Base-by-base conservation (phyloP, 1,140 invertebrate species). In the Brachionus rubens region DNA sequence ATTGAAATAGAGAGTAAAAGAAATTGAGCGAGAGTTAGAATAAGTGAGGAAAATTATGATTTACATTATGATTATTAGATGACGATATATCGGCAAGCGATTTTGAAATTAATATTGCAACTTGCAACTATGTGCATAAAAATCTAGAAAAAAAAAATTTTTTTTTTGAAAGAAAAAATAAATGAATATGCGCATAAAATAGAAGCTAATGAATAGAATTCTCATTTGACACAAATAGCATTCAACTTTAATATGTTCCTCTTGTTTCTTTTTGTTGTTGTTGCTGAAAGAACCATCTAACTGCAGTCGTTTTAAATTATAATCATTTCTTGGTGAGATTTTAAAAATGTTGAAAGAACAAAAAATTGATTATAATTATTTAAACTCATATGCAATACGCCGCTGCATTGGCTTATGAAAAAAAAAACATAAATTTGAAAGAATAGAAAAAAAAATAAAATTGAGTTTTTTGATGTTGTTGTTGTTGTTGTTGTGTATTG, bases 311-410 rank as follows among this genome's bases (percentile, higher is more conserved):
- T 59, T 59, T 10, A 59, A 59, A 59, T 59, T 36, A 36, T 59
- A 33, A 28, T 40, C 30, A 59, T 26, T 14, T 54, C 50, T 54
- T 21, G 47, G 16, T 16, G 26, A 28, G 14, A 59, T 59, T 59
- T 59, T n/a, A 36, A 59, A 59, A 36, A 33, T 59, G n/a, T 14
- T 5, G 33, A 36, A 9, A 36, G 33, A 36, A n/a, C 33, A 36
- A 40, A 36, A 59, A 59, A 59, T 59, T 59, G 54, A 59, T 59
- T 59, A 59, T 59, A n/a, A 59, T 59, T 59, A 59, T 59, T 59
- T 33, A 33, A 59, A 59, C n/a, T 59, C 19, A n/a, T 33, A 36
- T 36, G 30, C 12, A 36, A 19, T 59, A 33, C 36, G 33, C 28
- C 36, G 28, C 54, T 33, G 54, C 36, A 59, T 59, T 59, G 54